A percentile compares a stretch with the other conserved stretches of the same genome.
Evolutionary conservation across 2,797 vertebrate genomes (phyloP).

Genomic region (Helostoma temminkii): DNA sequence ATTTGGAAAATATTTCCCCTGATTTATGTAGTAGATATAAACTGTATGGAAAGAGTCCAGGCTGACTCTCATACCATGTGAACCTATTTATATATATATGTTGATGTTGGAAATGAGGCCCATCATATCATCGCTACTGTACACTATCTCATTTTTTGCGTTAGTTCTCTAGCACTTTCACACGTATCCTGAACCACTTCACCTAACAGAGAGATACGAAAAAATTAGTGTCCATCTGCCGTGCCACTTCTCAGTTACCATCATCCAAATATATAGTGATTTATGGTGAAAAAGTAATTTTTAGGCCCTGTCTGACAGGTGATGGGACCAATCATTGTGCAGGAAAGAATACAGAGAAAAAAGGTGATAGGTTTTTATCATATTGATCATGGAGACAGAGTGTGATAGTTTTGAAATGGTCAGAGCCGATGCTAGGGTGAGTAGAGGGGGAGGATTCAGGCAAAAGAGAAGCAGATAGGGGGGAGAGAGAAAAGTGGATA

Average conservation of each 20-base stretch:
- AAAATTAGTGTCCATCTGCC: constrained; percentile 25
- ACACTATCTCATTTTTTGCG: not conserved
- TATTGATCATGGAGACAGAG: constrained; percentile 66
- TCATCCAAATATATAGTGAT: no score
- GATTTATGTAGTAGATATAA: constrained; percentile 40
- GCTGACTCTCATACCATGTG: constrained; percentile 1
- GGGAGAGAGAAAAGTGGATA: constrained; percentile 49
- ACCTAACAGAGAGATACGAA: constrained; percentile 22
- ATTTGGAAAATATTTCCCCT: constrained; percentile 60
- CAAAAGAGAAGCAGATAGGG: constrained; percentile 21
- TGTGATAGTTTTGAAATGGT: constrained; percentile 42
- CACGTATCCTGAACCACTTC: constrained; percentile 5
- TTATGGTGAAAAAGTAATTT: not conserved
- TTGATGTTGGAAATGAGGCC: constrained; percentile 12
- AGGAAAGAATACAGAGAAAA: constrained; percentile 14
- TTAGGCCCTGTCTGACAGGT: not conserved
- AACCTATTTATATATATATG: constrained; percentile 14
- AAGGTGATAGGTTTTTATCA: constrained; percentile 34
- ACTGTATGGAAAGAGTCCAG: constrained; percentile 12
- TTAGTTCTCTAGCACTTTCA: constrained; percentile 13
- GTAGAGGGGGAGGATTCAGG: constrained; percentile 23
- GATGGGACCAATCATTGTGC: not conserved
- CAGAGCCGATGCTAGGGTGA: constrained; percentile 35
- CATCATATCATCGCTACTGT: constrained; percentile 20
- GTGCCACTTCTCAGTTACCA: no score